Evolutionary conservation across 2,888 invertebrate genomes (phyloP).

Genomic region (Eudemis profundana): DNA sequence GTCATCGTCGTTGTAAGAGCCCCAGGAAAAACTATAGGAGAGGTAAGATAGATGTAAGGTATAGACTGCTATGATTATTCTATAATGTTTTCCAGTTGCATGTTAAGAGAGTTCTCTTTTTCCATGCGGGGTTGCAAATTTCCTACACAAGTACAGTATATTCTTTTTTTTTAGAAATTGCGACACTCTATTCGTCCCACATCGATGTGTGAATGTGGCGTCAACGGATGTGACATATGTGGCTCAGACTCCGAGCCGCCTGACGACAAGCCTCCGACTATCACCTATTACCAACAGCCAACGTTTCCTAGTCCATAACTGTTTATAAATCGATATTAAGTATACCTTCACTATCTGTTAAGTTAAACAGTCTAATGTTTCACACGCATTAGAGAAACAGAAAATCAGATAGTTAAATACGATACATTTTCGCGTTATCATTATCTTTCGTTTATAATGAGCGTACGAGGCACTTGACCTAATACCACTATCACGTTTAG

Average conservation of each 20-base stretch:
- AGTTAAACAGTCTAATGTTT: constrained; percentile 49
- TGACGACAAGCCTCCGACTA: constrained; percentile 74
- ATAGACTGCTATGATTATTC: background rate
- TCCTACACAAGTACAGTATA: too few species aligned
- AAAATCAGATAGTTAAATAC: constrained; percentile 64
- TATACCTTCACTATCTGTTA: constrained; percentile 36
- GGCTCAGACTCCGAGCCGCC: constrained; percentile 77
- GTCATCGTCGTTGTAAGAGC: constrained; percentile 89
- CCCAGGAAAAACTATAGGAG: constrained; percentile 88
- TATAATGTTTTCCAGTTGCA: background rate
- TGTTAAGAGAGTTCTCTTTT: background rate
- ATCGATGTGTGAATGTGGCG: constrained; percentile 90
- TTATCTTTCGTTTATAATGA: constrained; percentile 70
- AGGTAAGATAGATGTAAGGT: constrained; percentile 88
- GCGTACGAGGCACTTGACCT: constrained; percentile 64
- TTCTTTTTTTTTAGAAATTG: constrained; percentile 88
- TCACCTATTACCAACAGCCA: constrained; percentile 65
- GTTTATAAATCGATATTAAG: constrained; percentile 30
- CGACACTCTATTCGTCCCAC: constrained; percentile 90
- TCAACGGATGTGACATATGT: constrained; percentile 90
- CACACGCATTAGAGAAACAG: constrained; percentile 37
- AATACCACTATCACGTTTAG: constrained; percentile 56
- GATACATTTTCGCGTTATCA: constrained; percentile 63
- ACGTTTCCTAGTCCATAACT: constrained; percentile 45
- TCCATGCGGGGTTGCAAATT: too few species aligned